Evolutionary conservation across 2,113 vertebrate genomes (phyloP).

Genomic region (Anas platyrhynchos): DNA sequence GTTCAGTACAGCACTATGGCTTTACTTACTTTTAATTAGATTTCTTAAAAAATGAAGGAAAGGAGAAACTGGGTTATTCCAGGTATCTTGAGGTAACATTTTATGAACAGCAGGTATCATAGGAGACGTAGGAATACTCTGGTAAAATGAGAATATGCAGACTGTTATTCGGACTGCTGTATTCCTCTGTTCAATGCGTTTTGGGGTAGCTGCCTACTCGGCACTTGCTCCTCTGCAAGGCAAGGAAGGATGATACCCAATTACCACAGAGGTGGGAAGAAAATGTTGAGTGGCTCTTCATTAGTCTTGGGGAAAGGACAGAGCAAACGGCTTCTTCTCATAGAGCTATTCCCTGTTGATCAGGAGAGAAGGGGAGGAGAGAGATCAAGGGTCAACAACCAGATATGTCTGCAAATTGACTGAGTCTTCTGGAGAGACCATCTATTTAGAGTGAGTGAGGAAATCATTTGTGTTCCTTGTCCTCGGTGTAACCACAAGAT

Average conservation of each 20-base stretch:
- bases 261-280: neutral
- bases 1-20: neutral
- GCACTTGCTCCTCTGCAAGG: neutral
- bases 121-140: neutral
- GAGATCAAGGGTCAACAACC: neutral
- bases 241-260: neutral
- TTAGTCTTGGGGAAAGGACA: neutral
- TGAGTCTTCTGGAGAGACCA: neutral
- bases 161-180: neutral
- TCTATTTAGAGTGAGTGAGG: neutral
- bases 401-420: neutral
- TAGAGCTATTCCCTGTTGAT: neutral
- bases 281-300: neutral
- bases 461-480: neutral
- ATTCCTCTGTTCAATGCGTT: neutral
- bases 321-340: neutral
- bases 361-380: neutral
- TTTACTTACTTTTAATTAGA: neutral
- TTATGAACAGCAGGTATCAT: neutral
- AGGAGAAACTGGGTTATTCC: neutral
- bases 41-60: neutral
- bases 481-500: neutral
- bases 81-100: neutral
- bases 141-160: neutral
- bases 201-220: neutral